phyloP scores from a whole-genome alignment of 2,888 invertebrate genomes.

The Anoplius nigerrimus region DNA sequence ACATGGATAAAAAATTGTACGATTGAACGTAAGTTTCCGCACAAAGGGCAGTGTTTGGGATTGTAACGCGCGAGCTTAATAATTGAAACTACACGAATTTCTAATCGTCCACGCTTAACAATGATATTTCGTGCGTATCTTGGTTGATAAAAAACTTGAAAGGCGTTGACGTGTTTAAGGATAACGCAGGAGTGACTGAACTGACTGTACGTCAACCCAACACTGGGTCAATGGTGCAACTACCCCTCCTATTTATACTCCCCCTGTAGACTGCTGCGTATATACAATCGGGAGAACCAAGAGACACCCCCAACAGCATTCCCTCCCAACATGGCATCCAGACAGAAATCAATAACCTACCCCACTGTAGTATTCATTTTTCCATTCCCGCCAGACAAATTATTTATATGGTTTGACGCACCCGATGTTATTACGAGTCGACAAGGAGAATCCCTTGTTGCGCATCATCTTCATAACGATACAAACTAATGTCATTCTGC shows the following conservation, averaged over 20 bases:
- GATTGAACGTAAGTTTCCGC: conserved; percentile 36
- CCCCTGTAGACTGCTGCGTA: conserved; percentile 60
- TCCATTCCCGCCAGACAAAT: conserved; percentile 30
- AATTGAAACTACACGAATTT: neutral
- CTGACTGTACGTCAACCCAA: conserved; percentile 68
- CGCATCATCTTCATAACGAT: no score
- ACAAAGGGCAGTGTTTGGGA: conserved; percentile 67
- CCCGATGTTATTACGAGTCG: no score
- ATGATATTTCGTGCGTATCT: conserved; percentile 10
- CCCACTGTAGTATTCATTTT: conserved; percentile 45
- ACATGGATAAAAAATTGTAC: conserved; percentile 14
- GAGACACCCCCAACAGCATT: conserved; percentile 66
- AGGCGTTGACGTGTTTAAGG: conserved; percentile 24
- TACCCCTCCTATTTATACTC: conserved; percentile 72
- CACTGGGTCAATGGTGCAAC: conserved; percentile 74
- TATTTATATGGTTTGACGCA: conserved; percentile 20
- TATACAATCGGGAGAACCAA: conserved; percentile 56
- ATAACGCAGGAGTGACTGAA: conserved; percentile 57
- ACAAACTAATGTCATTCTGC: no score
- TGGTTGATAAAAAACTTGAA: conserved; percentile 42
- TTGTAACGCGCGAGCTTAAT: conserved; percentile 42
- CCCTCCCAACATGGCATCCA: conserved; percentile 63
- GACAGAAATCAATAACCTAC: conserved; percentile 71
- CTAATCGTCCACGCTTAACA: no score
- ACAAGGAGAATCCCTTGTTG: no score